These are phyloP conservation scores for Aplocera efformata DNA, from an alignment of 2,888 invertebrate species.

Conservation along the genomic window DNA sequence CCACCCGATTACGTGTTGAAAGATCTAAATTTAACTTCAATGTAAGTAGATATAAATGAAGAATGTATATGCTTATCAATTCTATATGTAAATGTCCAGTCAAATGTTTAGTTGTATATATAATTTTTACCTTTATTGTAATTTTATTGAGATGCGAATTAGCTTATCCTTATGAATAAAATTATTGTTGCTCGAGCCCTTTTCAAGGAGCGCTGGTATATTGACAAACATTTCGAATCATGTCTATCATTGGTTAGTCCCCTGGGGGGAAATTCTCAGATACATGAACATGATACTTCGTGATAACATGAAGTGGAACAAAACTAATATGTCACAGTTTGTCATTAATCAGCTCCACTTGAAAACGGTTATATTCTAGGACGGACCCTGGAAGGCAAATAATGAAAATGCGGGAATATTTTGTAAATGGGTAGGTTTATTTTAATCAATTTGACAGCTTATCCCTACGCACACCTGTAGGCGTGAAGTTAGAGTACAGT, in stretches of 20 bases:
- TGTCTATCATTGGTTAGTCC: no score
- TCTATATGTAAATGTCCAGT: conserved; percentile 42
- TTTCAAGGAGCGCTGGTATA: no score
- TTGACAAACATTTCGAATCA: no score
- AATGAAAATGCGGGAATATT: conserved; percentile 12
- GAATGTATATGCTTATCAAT: conserved; percentile 39
- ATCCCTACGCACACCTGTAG: not conserved
- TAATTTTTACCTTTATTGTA: conserved; percentile 39
- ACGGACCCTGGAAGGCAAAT: conserved; percentile 2
- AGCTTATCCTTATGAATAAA: conserved; percentile 13
- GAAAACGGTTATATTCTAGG: no score
- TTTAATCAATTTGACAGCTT: conserved; percentile 7
- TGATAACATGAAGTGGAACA: no score
- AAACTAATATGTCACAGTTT: no score
- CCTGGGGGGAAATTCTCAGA: no score
- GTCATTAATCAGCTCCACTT: no score
- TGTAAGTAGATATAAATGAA: conserved; percentile 53
- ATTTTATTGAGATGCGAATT: conserved; percentile 36
- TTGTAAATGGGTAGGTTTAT: conserved; percentile 1
- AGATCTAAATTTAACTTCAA: conserved; percentile 16
- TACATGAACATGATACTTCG: no score
- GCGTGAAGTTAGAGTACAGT: not conserved
- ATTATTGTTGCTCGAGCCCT: not conserved
- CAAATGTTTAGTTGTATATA: conserved; percentile 48
- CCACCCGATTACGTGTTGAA: conserved; percentile 1